A percentile compares a stretch with the other conserved stretches of the same genome.
phyloP scores from a whole-genome alignment of 2,888 invertebrate species.

The Trisateles emortualis region DNA sequence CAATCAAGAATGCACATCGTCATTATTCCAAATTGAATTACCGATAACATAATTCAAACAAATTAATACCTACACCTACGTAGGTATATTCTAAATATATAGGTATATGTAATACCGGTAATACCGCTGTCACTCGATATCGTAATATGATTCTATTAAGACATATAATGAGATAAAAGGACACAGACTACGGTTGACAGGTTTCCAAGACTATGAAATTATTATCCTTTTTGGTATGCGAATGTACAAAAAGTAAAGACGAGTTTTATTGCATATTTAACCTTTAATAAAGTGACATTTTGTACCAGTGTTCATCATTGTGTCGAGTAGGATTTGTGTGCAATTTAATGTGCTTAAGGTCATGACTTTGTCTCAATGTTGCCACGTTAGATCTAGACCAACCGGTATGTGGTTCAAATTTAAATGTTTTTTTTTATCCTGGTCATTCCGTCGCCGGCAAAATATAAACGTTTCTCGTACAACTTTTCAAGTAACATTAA shows the following conservation, averaged over 20 bases:
- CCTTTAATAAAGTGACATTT: constrained; percentile 42
- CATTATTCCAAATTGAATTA: no score
- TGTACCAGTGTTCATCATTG: constrained; percentile 24
- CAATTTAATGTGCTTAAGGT: constrained; percentile 37
- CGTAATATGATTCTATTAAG: constrained; percentile 29
- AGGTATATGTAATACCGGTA: no score
- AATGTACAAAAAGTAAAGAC: constrained; percentile 16
- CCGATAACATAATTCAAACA: no score
- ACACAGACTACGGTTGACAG: constrained; percentile 9
- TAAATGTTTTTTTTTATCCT: no score
- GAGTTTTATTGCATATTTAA: constrained; percentile 26
- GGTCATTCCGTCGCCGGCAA: no score
- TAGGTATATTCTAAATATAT: no score
- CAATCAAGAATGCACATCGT: no score
- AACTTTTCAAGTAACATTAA: no score
- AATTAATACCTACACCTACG: background rate
- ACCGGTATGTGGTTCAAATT: no score
- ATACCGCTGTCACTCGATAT: constrained; percentile 25
- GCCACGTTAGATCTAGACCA: no score
- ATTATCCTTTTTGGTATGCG: constrained; percentile 17
- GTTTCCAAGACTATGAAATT: background rate
- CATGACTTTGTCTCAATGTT: constrained; percentile 35
- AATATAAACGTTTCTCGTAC: no score
- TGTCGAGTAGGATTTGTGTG: constrained; percentile 21
- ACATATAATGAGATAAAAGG: constrained; percentile 15